Evolutionary conservation across 2,797 vertebrate species (phyloP), one percentile per base, ranked within the genome.

Genomic region (Lagothrix lagotricha): DNA sequence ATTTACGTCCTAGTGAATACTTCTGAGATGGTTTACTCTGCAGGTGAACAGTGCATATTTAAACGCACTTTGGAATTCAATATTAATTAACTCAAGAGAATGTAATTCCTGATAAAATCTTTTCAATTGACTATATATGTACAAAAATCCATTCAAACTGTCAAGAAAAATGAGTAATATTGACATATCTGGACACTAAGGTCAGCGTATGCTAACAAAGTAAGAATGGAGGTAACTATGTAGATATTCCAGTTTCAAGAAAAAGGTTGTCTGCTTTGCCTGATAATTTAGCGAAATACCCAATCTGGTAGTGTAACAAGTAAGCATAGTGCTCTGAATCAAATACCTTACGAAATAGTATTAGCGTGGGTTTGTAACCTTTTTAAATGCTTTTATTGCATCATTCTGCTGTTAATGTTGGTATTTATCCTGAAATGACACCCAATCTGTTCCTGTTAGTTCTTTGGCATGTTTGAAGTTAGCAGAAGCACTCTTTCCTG

Each of bases 401-500:
- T 97, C 80, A 67, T 95, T 92, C 94, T 94, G 89, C 96, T 93
- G 87, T 96, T 96, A 90, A 88, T 87, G 91, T 96, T 96, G 96
- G 94, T 96, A 93, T 98, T 87, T 41, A 93, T 97, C 93, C 97
- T 97, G 94, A 77, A 88, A 77, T 48, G 93, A 97, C 48, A 88
- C 81, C 61, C 28, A 10, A 44, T 36, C 93, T 96, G 95, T 88
- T 85, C 50, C 11, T 7, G 4, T 15, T 4, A 4, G 75, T 50
- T 98, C 98, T 98, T 98, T 97, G 98, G 98, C 98, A 95, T 97
- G 94, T 93, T 77, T 88, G 95, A 39, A 92, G 75, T 99, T 98
- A 99, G 97, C 99, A 99, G 96, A 95, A 86, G 94, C 99, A 99
- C 54, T 98, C 98, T 93, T 98, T 98, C 94, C 98, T 98, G 86